These are phyloP conservation scores for Acanthornis magna DNA, from an alignment of 2,797 vertebrate species.

Conservation along the genomic window DNA sequence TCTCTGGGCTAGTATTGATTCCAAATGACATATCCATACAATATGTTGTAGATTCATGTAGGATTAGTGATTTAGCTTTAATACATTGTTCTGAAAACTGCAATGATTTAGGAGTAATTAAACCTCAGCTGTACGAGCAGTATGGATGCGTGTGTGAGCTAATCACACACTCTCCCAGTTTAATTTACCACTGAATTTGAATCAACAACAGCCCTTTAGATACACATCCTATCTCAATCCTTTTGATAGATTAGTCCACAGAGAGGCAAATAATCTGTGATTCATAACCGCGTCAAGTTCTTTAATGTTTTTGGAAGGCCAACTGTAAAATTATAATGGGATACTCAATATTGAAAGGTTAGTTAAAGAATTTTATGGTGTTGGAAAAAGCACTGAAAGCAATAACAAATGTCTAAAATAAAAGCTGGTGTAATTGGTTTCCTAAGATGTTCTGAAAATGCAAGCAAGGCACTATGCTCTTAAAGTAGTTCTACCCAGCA, in stretches of 20 bases:
- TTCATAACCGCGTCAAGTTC: not conserved
- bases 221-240: not conserved
- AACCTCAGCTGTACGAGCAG: not conserved
- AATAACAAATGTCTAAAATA: conserved; percentile 39
- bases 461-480: not conserved
- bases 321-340: conserved; percentile 34
- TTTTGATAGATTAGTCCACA: conserved; percentile 16
- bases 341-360: conserved; percentile 25
- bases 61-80: not conserved
- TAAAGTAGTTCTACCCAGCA: not conserved
- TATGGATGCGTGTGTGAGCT: not conserved
- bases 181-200: conserved; percentile 18
- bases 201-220: not conserved
- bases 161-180: not conserved
- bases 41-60: not conserved
- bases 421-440: conserved; percentile 48
- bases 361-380: conserved; percentile 15
- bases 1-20: not conserved
- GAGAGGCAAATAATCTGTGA: conserved; percentile 29
- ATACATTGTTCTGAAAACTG: not conserved
- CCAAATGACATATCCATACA: not conserved
- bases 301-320: conserved; percentile 57
- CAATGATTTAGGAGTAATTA: conserved; percentile 3
- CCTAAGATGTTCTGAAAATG: not conserved
- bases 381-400: conserved; percentile 17